These are phyloP conservation scores for Rostratula benghalensis DNA, from an alignment of 2,113 vertebrate species.

Conservation along the genomic window DNA sequence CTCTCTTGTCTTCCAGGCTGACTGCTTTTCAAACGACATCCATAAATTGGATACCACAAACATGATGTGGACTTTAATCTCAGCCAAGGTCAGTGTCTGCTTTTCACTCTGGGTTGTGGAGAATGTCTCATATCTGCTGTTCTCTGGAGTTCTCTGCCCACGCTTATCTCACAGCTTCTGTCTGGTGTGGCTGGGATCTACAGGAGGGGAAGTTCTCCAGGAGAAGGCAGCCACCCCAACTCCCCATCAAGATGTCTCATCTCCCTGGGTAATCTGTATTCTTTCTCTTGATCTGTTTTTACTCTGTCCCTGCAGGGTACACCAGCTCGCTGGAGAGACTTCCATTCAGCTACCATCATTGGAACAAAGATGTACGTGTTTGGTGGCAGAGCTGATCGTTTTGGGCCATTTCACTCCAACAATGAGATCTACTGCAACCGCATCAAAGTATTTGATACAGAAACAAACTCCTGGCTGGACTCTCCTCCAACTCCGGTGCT, in stretches of 20 bases:
- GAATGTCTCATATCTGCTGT: not conserved
- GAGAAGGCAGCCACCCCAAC: not conserved
- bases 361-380: constrained; percentile 96
- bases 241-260: not conserved
- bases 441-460: constrained; percentile 94
- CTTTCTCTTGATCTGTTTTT: not conserved
- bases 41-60: constrained; percentile 92
- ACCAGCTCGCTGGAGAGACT: constrained; percentile 96
- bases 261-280: not conserved
- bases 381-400: constrained; percentile 93
- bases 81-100: constrained; percentile 84
- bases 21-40: constrained; percentile 99
- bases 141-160: not conserved
- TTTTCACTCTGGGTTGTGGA: not conserved
- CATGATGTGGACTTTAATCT: constrained; percentile 94
- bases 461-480: constrained; percentile 92
- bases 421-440: constrained; percentile 99
- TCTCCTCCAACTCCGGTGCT: constrained; percentile 82
- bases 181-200: not conserved
- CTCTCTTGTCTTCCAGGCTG: constrained; percentile 80
- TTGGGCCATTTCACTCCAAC: constrained; percentile 97
- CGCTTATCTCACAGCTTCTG: not conserved
- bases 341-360: constrained; percentile 96
- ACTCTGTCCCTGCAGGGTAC: constrained; percentile 78
- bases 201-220: not conserved